A percentile compares a stretch with the other conserved stretches of the same genome.
phyloP scores from a whole-genome alignment of 2,888 invertebrate genomes.

The Steinernema scapterisci region DNA sequence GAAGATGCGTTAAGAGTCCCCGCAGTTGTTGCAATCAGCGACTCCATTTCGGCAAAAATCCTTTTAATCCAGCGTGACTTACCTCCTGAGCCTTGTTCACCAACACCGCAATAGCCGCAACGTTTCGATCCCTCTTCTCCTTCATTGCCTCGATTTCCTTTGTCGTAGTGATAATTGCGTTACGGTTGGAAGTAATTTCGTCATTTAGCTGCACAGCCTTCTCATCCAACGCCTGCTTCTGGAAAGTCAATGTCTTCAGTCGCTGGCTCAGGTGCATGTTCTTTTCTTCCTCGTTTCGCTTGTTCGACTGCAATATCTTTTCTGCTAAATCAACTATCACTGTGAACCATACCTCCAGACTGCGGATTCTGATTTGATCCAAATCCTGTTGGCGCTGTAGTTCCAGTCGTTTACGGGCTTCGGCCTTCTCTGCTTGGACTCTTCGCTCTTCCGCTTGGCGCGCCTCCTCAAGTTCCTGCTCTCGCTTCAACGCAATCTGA shows the following conservation, averaged over 20 bases:
- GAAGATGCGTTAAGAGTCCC: no score
- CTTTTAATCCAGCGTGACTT: no score
- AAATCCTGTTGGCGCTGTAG: slow-evolving; percentile 86
- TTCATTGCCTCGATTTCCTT: slow-evolving; percentile 90
- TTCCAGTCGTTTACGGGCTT: slow-evolving; percentile 91
- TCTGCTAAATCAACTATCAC: no score
- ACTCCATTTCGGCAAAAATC: no score
- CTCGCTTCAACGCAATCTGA: slow-evolving; percentile 80
- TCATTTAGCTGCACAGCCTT: slow-evolving; percentile 80
- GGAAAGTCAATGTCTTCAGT: slow-evolving; percentile 82
- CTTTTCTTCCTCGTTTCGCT: slow-evolving; percentile 72
- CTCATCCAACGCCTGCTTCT: slow-evolving; percentile 76
- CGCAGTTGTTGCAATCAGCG: no score
- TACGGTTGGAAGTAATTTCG: slow-evolving; percentile 73
- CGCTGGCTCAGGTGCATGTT: slow-evolving; percentile 83
- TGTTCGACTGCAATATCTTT: neutral
- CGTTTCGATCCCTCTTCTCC: slow-evolving; percentile 85
- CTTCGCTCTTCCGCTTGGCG: slow-evolving; percentile 48
- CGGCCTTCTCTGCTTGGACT: slow-evolving; percentile 70
- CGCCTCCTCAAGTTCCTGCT: slow-evolving; percentile 88
- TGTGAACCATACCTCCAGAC: slow-evolving; percentile 44
- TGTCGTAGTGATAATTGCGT: slow-evolving; percentile 53
- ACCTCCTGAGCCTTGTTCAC: slow-evolving; percentile 13
- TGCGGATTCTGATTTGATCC: slow-evolving; percentile 70
- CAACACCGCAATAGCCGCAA: slow-evolving; percentile 74